Conservation (phyloP, 2,797 vertebrate species). For the Buceros bicornis region DNA sequence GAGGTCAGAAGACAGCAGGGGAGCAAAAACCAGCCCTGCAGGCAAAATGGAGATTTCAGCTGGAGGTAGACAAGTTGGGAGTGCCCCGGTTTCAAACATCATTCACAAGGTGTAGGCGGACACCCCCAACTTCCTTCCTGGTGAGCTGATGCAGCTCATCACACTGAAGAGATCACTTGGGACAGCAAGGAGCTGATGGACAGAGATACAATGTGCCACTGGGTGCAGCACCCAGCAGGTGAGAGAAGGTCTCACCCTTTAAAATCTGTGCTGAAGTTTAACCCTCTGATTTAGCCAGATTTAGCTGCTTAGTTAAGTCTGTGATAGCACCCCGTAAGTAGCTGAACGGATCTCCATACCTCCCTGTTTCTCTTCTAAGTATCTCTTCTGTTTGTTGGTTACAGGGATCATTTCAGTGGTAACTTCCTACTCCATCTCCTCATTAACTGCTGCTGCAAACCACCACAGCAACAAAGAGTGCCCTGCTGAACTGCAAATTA, state of each 20-base stretch:
- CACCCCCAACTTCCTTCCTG: neutral
- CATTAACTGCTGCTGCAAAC: neutral
- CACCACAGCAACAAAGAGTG: neutral
- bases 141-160: neutral
- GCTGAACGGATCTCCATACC: neutral
- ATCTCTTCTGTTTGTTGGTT: neutral
- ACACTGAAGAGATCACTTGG: neutral
- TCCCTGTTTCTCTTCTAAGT: neutral
- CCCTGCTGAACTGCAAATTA: conserved; percentile 31
- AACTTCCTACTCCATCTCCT: neutral
- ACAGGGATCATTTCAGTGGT: neutral
- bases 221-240: rapidly evolving
- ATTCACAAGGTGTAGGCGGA: neutral
- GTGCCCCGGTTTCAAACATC: neutral
- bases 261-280: neutral
- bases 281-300: neutral
- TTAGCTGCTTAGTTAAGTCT: neutral
- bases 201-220: neutral
- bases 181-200: neutral
- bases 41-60: conserved; percentile 1
- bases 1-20: conserved; percentile 28
- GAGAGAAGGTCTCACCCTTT: neutral
- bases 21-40: neutral
- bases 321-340: neutral
- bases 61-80: neutral